Base-by-base conservation (phyloP, 2,888 invertebrate species). In the Eledona agricola region DNA sequence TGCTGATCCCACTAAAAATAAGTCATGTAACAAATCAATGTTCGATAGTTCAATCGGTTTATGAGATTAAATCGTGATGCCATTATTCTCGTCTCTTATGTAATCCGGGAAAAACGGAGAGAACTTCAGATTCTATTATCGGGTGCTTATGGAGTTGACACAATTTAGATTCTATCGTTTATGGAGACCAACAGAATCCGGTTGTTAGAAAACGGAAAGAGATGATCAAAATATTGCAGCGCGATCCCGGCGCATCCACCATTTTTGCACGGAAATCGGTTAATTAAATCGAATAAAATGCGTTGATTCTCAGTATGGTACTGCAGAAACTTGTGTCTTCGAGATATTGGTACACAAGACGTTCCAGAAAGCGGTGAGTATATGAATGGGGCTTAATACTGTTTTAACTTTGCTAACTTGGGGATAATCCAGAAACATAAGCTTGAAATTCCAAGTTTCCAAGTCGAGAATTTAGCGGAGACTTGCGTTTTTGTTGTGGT, bases 291-390 rank as follows among this genome's bases (percentile, higher is more conserved):
- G 38, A 38, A 25, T 16, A 26, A 38, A 25, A 16, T 9, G 10
- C 25, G 4, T 37, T 47, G 17, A 52, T 61, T 50, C 58, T 49
- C 64, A 65, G 60, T 51, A 76, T 76, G 76, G 76, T 76, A 40
- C 69, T 76, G 46, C 75, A 75, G 57, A 74, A 74, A 63, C 66
- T 74, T 58, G 74, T 74, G 15, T 66, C 74, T 19, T 70, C 73
- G 10, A 70, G 72, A 49, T 73, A 74, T 62, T 76, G 76, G 76
- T 68, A 74, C 62, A 64, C 71, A 7, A 63, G 74, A 47, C 69
- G 70, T 55, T 64, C 67, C 5, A 66, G 68, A 51, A 74, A 72
- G 58, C 69, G 73, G 74, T 75, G 64, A 73, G 72, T 70, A 47
- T 42, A 19, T 19, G 4, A 19, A 5, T n/a, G n/a, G n/a, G n/a